These are phyloP conservation scores for Cyanistes caeruleus DNA, from an alignment of 2,113 vertebrate genomes.

Conservation along the genomic window DNA sequence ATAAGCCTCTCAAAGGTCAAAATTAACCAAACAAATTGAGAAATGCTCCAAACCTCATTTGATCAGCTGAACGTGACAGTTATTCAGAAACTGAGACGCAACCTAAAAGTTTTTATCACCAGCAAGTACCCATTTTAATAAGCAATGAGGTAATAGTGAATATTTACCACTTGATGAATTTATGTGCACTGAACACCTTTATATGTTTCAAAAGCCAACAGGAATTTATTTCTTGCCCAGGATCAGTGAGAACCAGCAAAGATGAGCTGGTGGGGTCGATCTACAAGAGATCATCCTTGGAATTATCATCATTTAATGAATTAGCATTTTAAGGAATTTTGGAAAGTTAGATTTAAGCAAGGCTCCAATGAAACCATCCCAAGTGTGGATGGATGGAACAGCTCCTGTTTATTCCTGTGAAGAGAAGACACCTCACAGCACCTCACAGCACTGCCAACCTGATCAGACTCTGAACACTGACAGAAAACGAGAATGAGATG, in stretches of 20 bases:
- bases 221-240: neutral
- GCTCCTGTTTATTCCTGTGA: neutral
- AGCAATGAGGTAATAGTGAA: neutral
- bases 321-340: neutral
- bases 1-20: neutral
- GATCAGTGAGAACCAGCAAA: neutral
- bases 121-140: neutral
- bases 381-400: rapidly evolving
- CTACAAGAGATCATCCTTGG: neutral
- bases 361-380: neutral
- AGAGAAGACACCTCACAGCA: neutral
- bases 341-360: neutral
- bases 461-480: too few species aligned
- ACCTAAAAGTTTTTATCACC: neutral
- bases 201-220: neutral
- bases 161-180: neutral
- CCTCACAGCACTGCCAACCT: neutral
- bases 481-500: neutral
- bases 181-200: neutral
- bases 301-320: neutral
- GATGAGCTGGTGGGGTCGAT: neutral
- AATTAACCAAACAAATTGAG: neutral
- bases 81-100: neutral
- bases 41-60: neutral
- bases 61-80: neutral